These are phyloP conservation scores for Ptilonorhynchus violaceus DNA, from an alignment of 2,113 vertebrate genomes.

Conservation along the genomic window DNA sequence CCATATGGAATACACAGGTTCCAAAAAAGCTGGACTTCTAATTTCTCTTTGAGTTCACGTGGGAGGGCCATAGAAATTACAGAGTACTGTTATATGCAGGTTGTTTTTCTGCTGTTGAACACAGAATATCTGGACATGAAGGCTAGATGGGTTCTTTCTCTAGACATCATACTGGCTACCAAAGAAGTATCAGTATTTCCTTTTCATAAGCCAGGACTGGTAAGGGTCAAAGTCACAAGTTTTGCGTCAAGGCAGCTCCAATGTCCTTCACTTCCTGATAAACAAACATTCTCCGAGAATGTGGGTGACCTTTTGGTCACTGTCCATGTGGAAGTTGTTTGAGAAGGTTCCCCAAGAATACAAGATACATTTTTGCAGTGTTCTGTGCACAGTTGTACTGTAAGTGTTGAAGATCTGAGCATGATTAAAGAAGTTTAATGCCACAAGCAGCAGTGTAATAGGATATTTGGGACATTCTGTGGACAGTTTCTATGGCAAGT, in stretches of 20 bases:
- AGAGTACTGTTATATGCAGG: background rate
- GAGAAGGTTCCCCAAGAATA: background rate
- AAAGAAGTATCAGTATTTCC: background rate
- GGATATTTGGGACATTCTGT: background rate
- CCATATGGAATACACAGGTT: background rate
- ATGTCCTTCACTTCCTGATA: background rate
- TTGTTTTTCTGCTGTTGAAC: background rate
- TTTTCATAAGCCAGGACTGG: background rate
- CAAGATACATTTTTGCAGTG: background rate
- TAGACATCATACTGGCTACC: background rate
- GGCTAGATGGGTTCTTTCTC: background rate
- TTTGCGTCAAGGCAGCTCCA: background rate
- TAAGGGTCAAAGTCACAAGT: background rate
- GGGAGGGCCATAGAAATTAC: background rate
- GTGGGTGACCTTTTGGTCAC: background rate
- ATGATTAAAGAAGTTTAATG: background rate
- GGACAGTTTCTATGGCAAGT: background rate
- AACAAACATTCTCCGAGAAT: background rate
- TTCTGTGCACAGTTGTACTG: background rate
- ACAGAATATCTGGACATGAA: background rate
- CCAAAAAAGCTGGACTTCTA: background rate
- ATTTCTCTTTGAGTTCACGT: background rate
- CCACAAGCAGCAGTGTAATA: background rate
- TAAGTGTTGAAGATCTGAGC: background rate
- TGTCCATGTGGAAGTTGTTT: background rate